Conservation (phyloP, 2,888 invertebrate species). For the Meganola albula region DNA sequence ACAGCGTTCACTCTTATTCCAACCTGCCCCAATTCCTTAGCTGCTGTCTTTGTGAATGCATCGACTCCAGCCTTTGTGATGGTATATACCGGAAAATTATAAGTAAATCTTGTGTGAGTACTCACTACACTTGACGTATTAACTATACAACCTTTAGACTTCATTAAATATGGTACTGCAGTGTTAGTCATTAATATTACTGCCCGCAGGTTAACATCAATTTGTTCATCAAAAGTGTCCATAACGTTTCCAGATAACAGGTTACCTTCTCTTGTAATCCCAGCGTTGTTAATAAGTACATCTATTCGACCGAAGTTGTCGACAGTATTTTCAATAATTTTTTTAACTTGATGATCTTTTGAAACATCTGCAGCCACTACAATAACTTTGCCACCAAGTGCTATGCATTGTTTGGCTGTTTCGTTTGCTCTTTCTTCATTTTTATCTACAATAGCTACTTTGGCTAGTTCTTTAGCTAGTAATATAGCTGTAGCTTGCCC, state of each 20-base stretch:
- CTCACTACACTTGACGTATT: constrained; percentile 7
- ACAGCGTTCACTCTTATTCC: constrained; percentile 83
- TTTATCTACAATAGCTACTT: constrained; percentile 20
- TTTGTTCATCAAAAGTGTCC: constrained; percentile 14
- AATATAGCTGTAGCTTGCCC: constrained; percentile 32
- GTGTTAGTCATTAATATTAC: constrained; percentile 5
- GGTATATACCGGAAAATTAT: constrained; percentile 12
- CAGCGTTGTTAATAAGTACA: constrained; percentile 39
- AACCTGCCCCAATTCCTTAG: constrained; percentile 78
- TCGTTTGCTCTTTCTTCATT: constrained; percentile 18
- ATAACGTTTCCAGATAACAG: constrained; percentile 24
- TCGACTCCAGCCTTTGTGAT: constrained; percentile 69
- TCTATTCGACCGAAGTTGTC: constrained; percentile 32
- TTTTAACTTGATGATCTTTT: constrained; percentile 25
- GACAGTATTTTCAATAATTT: constrained; percentile 28
- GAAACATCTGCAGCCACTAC: constrained; percentile 31
- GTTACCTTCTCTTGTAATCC: constrained; percentile 15
- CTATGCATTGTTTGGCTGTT: constrained; percentile 13
- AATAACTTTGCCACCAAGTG: constrained; percentile 22
- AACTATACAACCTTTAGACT: constrained; percentile 10
- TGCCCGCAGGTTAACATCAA: constrained; percentile 7
- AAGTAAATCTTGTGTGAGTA: neutral
- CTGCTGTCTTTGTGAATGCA: constrained; percentile 83
- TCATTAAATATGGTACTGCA: constrained; percentile 3
- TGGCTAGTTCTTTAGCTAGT: constrained; percentile 32